phyloP scores from a whole-genome alignment of 2,888 invertebrate genomes.

The Prenolepis imparis region DNA sequence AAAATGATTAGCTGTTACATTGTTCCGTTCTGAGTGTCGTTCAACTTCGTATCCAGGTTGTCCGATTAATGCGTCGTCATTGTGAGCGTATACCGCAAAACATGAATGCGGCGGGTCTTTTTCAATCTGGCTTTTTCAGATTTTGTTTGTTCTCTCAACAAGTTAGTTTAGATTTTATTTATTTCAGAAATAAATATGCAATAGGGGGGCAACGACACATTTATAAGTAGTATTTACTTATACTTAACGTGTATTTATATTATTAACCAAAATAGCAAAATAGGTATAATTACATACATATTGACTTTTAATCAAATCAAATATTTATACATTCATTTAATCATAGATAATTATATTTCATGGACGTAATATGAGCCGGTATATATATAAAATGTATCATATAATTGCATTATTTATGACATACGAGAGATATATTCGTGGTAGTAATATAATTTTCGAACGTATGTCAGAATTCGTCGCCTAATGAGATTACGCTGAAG shows the following conservation, averaged over 20 bases:
- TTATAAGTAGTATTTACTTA: neutral
- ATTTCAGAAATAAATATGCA: neutral
- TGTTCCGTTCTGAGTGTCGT: constrained; percentile 67
- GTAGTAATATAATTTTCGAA: constrained; percentile 20
- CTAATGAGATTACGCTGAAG: constrained; percentile 19
- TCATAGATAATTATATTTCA: constrained; percentile 22
- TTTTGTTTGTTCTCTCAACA: neutral
- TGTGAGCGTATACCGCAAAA: constrained; percentile 57
- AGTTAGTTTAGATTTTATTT: neutral
- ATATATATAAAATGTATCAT: constrained; percentile 7
- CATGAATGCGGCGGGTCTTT: constrained; percentile 21
- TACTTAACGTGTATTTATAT: neutral
- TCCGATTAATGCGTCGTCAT: constrained; percentile 67
- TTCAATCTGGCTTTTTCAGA: constrained; percentile 9
- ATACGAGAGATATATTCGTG: constrained; percentile 1
- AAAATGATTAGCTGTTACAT: constrained; percentile 71
- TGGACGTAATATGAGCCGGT: constrained; percentile 4
- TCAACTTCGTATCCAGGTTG: constrained; percentile 67
- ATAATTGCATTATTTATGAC: constrained; percentile 30
- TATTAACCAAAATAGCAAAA: neutral
- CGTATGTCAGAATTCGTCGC: constrained; percentile 18
- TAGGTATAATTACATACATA: neutral
- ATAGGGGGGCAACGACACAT: neutral
- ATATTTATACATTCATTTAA: constrained; percentile 12
- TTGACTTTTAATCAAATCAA: neutral